Evolutionary conservation across 2,797 vertebrate genomes (phyloP).

Genomic region (Emydoidea blandingii): DNA sequence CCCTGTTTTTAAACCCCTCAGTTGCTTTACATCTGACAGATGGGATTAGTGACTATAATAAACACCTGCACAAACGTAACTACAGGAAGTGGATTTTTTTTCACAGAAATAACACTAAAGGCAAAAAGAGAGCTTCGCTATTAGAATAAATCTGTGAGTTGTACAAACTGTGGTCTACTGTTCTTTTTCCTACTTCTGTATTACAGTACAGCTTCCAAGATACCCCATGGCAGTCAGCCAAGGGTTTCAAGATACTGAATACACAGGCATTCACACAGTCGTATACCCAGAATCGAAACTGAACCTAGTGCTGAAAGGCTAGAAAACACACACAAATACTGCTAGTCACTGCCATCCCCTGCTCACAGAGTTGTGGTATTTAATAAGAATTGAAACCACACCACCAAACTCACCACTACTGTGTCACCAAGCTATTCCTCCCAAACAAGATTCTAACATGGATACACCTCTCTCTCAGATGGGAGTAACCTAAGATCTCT

Average conservation of each 20-base stretch:
- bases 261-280: too few relatives aligned
- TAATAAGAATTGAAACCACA: background rate
- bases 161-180: background rate
- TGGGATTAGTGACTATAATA: background rate
- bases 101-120: background rate
- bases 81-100: background rate
- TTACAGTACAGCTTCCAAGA: background rate
- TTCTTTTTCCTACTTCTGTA: background rate
- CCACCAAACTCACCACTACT: background rate
- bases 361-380: background rate
- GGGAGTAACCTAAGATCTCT: background rate
- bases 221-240: background rate
- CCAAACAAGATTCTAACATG: background rate
- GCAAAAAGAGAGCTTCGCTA: background rate
- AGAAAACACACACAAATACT: background rate
- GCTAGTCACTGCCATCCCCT: background rate
- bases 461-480: rapidly evolving
- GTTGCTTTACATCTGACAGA: background rate
- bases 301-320: background rate
- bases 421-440: background rate
- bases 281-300: background rate
- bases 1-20: background rate
- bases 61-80: background rate
- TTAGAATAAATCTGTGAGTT: background rate
- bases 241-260: background rate